Evolutionary conservation across 2,113 vertebrate genomes (phyloP).

Genomic region (Scopus umbretta): DNA sequence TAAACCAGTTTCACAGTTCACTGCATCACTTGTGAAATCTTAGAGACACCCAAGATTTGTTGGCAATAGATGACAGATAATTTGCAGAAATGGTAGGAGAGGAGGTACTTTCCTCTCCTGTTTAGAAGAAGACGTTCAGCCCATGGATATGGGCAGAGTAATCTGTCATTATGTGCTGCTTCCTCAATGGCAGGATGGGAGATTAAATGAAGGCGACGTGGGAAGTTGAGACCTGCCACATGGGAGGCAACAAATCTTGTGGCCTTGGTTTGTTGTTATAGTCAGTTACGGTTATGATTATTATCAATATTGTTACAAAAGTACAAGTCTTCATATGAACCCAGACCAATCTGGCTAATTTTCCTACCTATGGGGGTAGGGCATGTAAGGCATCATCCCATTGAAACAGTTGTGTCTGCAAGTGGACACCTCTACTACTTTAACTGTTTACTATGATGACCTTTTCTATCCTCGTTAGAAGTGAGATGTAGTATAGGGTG

Average conservation of each 20-base stretch:
- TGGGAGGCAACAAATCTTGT: not conserved
- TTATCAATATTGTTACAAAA: not conserved
- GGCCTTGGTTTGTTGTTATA: not conserved
- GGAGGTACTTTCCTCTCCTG: not conserved
- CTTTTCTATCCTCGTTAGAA: not conserved
- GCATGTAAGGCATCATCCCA: not conserved
- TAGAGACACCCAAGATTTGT: not conserved
- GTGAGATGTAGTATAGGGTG: not conserved
- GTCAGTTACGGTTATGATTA: not conserved
- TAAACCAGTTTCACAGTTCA: not conserved
- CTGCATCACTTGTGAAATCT: not conserved
- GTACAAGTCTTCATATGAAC: not conserved
- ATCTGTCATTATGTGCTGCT: not conserved
- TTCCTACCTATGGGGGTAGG: not conserved
- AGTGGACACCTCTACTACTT: not conserved
- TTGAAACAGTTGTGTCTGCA: not conserved
- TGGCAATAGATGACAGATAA: not conserved
- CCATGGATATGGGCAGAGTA: not conserved
- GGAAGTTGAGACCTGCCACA: not conserved
- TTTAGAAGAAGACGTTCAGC: not conserved
- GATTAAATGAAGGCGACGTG: not conserved
- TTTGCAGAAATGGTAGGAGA: not conserved
- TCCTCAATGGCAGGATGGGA: not conserved
- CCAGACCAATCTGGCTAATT: not conserved
- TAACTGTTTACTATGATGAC: not conserved